Conservation (phyloP, 2,797 vertebrate species). For the Anguilla anguilla region DNA sequence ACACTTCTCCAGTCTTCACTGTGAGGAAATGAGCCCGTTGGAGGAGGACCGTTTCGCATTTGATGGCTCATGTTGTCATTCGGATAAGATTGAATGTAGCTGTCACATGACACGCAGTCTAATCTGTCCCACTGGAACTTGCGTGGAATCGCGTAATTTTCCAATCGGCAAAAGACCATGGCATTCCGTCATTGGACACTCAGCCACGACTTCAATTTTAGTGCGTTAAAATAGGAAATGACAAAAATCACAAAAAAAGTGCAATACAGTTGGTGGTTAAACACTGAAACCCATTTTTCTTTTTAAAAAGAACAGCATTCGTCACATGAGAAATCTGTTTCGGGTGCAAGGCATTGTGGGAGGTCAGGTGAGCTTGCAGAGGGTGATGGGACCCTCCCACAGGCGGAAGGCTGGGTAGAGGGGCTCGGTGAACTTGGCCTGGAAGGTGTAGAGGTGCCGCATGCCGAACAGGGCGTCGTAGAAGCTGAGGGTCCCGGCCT, state of each 20-base stretch:
- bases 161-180: neutral
- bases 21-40: neutral
- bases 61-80: neutral
- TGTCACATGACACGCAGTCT: neutral
- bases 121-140: neutral
- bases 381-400: constrained; percentile 68
- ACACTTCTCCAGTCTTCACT: neutral
- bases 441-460: constrained; percentile 70
- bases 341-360: neutral
- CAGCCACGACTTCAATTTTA: neutral
- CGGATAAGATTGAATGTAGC: neutral
- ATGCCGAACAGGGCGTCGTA: constrained; percentile 63
- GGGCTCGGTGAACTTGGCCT: constrained; percentile 66
- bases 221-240: neutral
- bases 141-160: neutral
- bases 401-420: constrained; percentile 68
- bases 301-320: neutral
- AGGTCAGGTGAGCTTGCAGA: constrained; percentile 59
- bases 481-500: constrained; percentile 71
- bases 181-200: neutral
- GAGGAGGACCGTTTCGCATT: neutral
- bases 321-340: neutral
- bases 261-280: neutral
- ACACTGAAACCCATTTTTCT: neutral
- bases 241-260: neutral